Base-by-base conservation (phyloP, 1,140 invertebrate genomes). In the Camponotus pennsylvanicus region DNA sequence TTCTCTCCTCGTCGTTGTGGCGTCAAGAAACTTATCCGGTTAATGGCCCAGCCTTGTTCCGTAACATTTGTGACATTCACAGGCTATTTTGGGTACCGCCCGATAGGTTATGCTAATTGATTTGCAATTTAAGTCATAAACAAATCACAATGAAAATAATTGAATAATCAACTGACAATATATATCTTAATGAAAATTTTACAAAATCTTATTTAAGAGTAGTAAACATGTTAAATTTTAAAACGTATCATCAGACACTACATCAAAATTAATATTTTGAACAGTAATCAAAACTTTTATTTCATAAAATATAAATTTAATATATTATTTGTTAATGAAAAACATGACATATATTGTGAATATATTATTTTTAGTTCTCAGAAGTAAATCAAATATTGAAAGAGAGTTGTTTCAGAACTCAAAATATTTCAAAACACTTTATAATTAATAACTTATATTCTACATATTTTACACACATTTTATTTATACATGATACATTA, bases 11-110 rank as follows among this genome's bases (percentile, higher is more conserved):
- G 49, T 66, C 83, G 49, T 42, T 66, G 55, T 63, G 75, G 27
- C 77, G 21, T 77, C 37, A 59, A 88, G 83, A 86, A 89, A 87
- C 86, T 88, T 88, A 88, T 86, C 75, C 85, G 80, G 66, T 91
- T 90, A 89, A 89, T 88, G 77, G 69, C 73, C 57, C 69, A 61
- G 52, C 61, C 75, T 85, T 85, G 64, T 85, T 76, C 59, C 83
- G 61, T 67, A 84, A 80, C 83, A 78, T 88, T 83, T 64, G 67
- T 71, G 73, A 89, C 77, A 63, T 79, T 75, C 61, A 42, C 77
- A 83, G 70, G 69, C 57, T 88, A 85, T 90, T 85, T 55, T 52
- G 37, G 55, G n/a, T 63, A 18, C 18, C 13, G 37, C 21, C 21
- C 21, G 27, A 42, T 70, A 34, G n/a, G 40, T 82, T 82, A 82